Conservation (phyloP, 2,113 vertebrate genomes). For the Diphyllodes magnificus region DNA sequence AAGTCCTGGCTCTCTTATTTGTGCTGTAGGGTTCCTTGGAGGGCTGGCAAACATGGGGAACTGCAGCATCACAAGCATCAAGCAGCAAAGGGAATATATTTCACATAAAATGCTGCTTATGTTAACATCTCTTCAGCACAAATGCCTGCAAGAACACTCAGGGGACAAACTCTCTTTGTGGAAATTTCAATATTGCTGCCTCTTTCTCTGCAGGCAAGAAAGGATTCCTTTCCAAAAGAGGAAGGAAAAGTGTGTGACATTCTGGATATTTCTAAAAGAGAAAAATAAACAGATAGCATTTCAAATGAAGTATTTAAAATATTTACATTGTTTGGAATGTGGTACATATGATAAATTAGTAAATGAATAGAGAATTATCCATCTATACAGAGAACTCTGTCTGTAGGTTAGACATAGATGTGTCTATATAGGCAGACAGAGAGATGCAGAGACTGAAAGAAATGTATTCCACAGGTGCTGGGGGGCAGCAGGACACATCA, state of each 20-base stretch:
- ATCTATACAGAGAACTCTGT: background rate
- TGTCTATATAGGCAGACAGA: background rate
- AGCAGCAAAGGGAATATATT: slow-evolving; percentile 16
- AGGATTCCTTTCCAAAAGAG: slow-evolving; percentile 9
- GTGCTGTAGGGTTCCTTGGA: background rate
- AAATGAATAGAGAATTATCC: background rate
- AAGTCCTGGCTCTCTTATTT: background rate
- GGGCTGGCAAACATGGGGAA: background rate
- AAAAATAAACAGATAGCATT: slow-evolving; percentile 12
- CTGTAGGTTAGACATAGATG: background rate
- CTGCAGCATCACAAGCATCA: background rate
- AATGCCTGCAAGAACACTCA: slow-evolving; percentile 51
- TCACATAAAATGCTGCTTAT: slow-evolving; percentile 28
- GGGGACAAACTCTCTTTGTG: slow-evolving; percentile 29
- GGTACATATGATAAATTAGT: background rate
- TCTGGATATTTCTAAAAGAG: slow-evolving; percentile 10
- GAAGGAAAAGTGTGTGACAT: background rate
- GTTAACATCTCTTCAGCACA: slow-evolving; percentile 51
- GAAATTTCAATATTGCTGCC: background rate
- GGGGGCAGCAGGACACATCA: background rate
- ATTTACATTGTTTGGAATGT: background rate
- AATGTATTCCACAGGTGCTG: background rate
- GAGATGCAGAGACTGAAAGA: background rate
- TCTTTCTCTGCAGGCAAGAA: slow-evolving; percentile 31
- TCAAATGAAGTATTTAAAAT: background rate